Conservation (phyloP, 2,797 vertebrate species). For the Falco cherrug region DNA sequence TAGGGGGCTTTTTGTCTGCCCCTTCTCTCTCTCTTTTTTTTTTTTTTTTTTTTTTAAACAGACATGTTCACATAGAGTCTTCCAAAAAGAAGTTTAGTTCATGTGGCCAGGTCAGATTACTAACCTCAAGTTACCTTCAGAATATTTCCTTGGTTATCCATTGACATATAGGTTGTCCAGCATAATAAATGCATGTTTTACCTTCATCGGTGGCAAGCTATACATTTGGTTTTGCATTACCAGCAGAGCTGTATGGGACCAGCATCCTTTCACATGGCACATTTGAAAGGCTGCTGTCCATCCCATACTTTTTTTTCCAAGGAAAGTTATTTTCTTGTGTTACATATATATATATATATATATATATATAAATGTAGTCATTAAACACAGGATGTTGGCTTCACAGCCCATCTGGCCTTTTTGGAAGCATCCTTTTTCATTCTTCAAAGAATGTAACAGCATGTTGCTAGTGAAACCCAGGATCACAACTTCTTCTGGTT, state of each 20-base stretch:
- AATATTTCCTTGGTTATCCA: neutral
- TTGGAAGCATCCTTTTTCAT: neutral
- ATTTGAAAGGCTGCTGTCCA: neutral
- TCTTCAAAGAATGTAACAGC: neutral
- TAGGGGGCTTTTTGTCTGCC: neutral
- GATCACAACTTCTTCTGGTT: neutral
- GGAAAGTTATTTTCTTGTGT: neutral
- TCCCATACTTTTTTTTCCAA: neutral
- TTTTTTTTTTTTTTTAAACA: neutral
- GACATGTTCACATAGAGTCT: neutral
- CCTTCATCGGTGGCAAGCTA: neutral
- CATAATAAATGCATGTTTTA: neutral
- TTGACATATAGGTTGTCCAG: neutral
- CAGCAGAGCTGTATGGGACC: neutral
- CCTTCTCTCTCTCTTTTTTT: neutral
- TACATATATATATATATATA: fast-evolving
- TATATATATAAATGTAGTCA: neutral
- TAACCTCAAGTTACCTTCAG: neutral
- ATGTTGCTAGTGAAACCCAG: neutral
- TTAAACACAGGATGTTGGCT: neutral
- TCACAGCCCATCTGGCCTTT: neutral
- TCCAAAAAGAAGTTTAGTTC: neutral
- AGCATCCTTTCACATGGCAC: neutral
- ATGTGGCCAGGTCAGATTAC: neutral
- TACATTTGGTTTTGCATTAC: neutral